phyloP scores from a whole-genome alignment of 2,113 vertebrate species.

The Thomomys bottae region DNA sequence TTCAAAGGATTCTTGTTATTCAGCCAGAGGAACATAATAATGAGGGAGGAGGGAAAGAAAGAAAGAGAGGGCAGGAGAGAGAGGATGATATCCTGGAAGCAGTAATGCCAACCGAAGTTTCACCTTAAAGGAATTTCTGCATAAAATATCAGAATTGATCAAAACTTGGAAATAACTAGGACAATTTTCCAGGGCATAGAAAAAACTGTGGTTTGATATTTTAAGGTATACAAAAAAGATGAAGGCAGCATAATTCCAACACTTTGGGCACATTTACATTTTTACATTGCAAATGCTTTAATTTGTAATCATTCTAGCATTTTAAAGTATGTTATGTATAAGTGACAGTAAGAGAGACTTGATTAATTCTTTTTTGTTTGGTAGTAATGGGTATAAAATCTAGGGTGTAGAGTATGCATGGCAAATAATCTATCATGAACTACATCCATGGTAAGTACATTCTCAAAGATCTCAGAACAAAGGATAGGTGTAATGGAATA shows the following conservation, averaged over 20 bases:
- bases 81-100: background rate
- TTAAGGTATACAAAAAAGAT: too few relatives aligned
- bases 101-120: background rate
- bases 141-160: background rate
- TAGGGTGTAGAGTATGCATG: too few relatives aligned
- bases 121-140: background rate
- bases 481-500: too few relatives aligned
- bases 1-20: background rate
- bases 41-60: too few relatives aligned
- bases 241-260: background rate
- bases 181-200: background rate
- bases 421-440: too few relatives aligned
- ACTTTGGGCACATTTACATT: background rate
- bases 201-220: background rate
- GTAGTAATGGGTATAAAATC: too few relatives aligned
- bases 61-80: background rate
- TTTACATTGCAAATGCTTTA: background rate
- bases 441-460: background rate
- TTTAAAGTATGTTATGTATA: background rate
- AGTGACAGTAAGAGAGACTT: background rate
- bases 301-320: constrained; percentile 16
- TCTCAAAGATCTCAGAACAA: constrained; percentile 10
- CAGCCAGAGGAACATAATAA: background rate
- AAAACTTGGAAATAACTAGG: background rate
- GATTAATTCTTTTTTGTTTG: background rate